Conservation (phyloP, 2,888 invertebrate species). For the Uropetala carovei region DNA sequence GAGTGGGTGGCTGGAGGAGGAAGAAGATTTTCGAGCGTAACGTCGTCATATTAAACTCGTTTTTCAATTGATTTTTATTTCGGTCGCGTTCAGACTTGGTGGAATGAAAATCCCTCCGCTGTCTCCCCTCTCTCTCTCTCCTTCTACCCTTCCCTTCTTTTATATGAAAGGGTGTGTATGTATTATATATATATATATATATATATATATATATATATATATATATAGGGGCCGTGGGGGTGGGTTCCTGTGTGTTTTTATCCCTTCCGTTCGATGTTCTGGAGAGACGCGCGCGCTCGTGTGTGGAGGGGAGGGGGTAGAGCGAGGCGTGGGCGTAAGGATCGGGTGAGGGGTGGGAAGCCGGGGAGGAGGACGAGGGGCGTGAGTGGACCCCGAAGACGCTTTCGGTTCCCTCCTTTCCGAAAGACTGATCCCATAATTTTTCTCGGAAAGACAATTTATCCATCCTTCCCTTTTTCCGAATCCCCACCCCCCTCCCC, state of each 20-base stretch:
- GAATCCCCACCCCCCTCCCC: background rate
- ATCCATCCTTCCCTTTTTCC: slow-evolving; percentile 34
- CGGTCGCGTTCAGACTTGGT: slow-evolving; percentile 56
- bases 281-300: slow-evolving; percentile 21
- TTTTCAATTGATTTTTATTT: slow-evolving; percentile 65
- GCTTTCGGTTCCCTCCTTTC: slow-evolving; percentile 44
- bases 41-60: slow-evolving; percentile 64
- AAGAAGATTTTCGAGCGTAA: slow-evolving; percentile 45
- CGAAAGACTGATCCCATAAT: slow-evolving; percentile 62
- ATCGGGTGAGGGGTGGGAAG: background rate
- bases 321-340: background rate
- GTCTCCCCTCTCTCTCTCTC: background rate
- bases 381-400: slow-evolving; percentile 55
- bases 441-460: slow-evolving; percentile 62
- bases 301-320: background rate
- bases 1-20: background rate
- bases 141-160: background rate
- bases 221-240: background rate
- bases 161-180: slow-evolving; percentile 10
- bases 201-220: no score
- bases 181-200: no score
- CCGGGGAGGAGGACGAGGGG: no score
- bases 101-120: slow-evolving; percentile 8
- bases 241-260: background rate
- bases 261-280: background rate